phyloP scores from a whole-genome alignment of 1,140 invertebrate species.

The Thaumatotibia leucotreta region DNA sequence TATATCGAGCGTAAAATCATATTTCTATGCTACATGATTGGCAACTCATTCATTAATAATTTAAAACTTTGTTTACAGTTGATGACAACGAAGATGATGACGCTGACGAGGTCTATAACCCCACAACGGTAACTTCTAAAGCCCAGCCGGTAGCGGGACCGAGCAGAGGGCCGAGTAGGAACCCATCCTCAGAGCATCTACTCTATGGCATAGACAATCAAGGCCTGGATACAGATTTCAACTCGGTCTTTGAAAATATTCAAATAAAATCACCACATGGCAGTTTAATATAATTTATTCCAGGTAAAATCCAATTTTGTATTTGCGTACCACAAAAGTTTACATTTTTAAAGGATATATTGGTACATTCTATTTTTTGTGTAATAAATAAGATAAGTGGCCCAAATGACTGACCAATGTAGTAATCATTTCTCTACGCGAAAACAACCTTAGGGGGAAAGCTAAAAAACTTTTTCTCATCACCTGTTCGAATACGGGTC shows the following conservation, averaged over 20 bases:
- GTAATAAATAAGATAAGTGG: too few relatives aligned
- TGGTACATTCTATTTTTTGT: too few relatives aligned
- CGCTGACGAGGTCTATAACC: constrained; percentile 72
- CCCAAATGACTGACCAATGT: too few relatives aligned
- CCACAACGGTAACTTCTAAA: constrained; percentile 59
- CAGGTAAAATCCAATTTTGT: constrained; percentile 9
- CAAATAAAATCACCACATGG: constrained; percentile 68
- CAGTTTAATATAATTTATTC: constrained; percentile 52
- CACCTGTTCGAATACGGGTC: too few relatives aligned
- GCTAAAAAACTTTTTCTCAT: too few relatives aligned
- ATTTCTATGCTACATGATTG: too few relatives aligned
- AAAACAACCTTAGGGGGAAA: too few relatives aligned
- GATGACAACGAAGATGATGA: constrained; percentile 66
- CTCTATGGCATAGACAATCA: constrained; percentile 73
- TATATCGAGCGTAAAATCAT: too few relatives aligned
- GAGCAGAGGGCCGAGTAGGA: constrained; percentile 67
- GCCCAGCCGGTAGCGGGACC: constrained; percentile 55
- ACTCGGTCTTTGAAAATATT: constrained; percentile 74
- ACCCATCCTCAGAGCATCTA: constrained; percentile 62
- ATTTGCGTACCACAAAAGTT: neutral
- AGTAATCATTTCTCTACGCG: too few relatives aligned
- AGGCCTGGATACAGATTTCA: constrained; percentile 74
- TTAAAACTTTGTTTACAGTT: constrained; percentile 43
- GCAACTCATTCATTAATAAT: too few relatives aligned
- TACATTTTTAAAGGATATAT: too few relatives aligned